Evolutionary conservation across 2,113 vertebrate genomes (phyloP), one percentile per base, ranked within the genome.

Genomic region (Gila orcuttii): DNA sequence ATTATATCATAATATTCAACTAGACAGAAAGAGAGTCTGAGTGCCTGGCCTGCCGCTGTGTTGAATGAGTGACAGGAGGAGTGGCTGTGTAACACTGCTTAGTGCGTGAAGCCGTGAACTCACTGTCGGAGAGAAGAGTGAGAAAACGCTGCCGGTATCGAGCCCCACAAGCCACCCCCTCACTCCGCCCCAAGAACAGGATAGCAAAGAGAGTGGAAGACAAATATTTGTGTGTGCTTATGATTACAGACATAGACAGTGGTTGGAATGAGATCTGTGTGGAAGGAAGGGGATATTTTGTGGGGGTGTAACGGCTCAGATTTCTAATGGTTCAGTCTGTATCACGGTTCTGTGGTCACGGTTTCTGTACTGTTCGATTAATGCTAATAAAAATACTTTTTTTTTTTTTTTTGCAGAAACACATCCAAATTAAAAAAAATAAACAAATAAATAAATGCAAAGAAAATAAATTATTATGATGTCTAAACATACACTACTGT

Each of bases 221-320:
- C 31, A 57, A n/a, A 36, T 78, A 59, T 23, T 25, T 66, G n/a
- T 77, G 45, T 55, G 47, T 55, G 75, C 28, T 77, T 77, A 52
- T 66, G 42, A 64, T 66, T 12, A 52, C 62, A 82, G 25, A 52
- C 9, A 66, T 19, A 23, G 45, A 33, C 42, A 3, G 36, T 6
- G 60, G 42, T 39, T 81, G 60, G 64, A 68, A 82, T 82, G 79
- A 82, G 28, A 82, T 68, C n/a, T 28, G 17, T 42, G 39, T 12
- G 31, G 31, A 55, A 59, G 31, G 50, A 66, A 74, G 52, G 23
- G 55, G 66, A 59, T 25, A 64, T 80, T 75, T 42, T 17, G 39
- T 74, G 1, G 6, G 39, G 39, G 71, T 74, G 21, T 25, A 47
- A 74, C 1, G 19, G 68, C 68, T 47, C 42, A n/a, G 11, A 13